Conservation (phyloP, 2,113 vertebrate species). For the Percina caprodes region DNA sequence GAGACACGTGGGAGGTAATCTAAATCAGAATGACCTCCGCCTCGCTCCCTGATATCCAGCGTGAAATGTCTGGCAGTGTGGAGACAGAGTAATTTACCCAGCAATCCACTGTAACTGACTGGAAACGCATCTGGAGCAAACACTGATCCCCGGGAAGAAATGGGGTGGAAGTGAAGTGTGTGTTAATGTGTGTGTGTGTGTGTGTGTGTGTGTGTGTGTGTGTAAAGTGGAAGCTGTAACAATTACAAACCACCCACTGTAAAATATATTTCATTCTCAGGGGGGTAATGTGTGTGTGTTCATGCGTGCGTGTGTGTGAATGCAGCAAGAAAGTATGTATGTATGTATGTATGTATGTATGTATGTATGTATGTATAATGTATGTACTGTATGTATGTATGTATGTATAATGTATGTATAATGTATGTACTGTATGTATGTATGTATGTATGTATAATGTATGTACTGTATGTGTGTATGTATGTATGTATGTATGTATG, state of each 20-base stretch:
- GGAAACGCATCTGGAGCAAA: constrained; percentile 34
- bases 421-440: no score
- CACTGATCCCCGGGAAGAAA: constrained; percentile 36
- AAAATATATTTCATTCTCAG: constrained; percentile 9
- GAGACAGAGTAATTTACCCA: constrained; percentile 62
- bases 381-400: no score
- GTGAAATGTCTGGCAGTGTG: constrained; percentile 58
- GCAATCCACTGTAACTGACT: constrained; percentile 37
- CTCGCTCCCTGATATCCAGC: constrained; percentile 26
- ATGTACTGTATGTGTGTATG: no score
- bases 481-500: no score
- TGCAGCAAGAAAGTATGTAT: background rate
- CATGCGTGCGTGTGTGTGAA: background rate
- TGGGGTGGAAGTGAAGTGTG: constrained; percentile 7
- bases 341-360: no score
- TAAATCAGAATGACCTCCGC: constrained; percentile 34
- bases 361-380: no score
- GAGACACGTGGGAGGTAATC: constrained; percentile 36
- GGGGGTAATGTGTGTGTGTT: background rate
- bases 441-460: no score
- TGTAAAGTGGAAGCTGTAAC: background rate
- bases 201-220: constrained; percentile 13
- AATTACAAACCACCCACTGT: constrained; percentile 36
- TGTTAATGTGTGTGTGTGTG: constrained; percentile 3
- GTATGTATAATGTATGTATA: no score